Base-by-base conservation (phyloP, 1,140 invertebrate species). In the Neelides sp. region DNA sequence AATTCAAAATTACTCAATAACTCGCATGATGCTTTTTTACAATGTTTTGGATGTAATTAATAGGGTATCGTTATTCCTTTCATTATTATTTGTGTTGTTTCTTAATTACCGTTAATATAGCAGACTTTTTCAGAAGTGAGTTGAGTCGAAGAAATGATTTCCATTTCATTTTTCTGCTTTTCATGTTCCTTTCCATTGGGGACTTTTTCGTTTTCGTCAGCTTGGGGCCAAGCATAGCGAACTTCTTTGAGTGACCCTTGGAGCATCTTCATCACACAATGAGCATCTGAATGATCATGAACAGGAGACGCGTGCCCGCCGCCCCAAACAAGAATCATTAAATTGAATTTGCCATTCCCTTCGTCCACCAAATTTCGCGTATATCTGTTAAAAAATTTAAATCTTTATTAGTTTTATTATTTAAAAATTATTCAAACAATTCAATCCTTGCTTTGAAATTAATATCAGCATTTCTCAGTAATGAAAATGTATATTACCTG, bases 301-400 rank as follows among this genome's bases (percentile, higher is more conserved):
- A 98, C 95, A n/a, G 83, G 78, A 0, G 89, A 93, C 1, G 82
- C 84, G 54, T 96, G 88, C 22, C 87, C 87, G 64, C 93, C 86
- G 26, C 85, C 85, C 94, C 94, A 98, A 68, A 92, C 96, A 0
- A 98, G 66, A 20, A 96, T 74, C 79, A 98, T 91, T 54, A 98
- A 72, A 69, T 98, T 98, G 68, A 94, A 98, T 66, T 88, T 92
- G 1, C 89, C 93, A 67, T 98, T 97, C 10, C 91, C 91, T 52
- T 77, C 77, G 64, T 95, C 88, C 2, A 96, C 86, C 47, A 96
- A 69, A 69, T 96, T 96, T 19, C 91, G 69, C 0, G 91, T 95
- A 63, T 96, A 95, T 56, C 85, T 92, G 63, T 8, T 64, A 62
- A 50, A 52, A 34, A 56, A 39, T n/a, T 8, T n/a, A 32, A 32